A percentile compares a stretch with the other conserved stretches of the same genome.
Evolutionary conservation across 2,113 vertebrate species (phyloP).

Genomic region (Bos javanicus): DNA sequence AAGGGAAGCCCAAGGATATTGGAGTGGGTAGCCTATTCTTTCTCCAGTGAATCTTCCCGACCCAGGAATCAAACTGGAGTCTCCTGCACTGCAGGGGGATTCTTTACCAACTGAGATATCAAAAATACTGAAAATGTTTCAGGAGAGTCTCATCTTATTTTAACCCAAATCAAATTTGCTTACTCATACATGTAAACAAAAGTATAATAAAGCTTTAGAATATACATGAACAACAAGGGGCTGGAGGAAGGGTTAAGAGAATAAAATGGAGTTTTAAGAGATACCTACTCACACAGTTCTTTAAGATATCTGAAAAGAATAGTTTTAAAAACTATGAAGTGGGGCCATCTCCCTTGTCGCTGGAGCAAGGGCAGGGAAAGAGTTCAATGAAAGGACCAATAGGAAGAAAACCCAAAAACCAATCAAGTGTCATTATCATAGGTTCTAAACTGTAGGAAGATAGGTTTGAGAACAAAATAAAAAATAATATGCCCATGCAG

Average conservation of each 20-base stretch:
- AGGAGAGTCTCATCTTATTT: not conserved
- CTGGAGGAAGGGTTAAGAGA: not conserved
- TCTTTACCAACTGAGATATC: not conserved
- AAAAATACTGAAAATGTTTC: not conserved
- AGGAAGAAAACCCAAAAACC: not conserved
- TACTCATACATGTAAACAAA: not conserved
- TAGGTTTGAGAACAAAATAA: not conserved
- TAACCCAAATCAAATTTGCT: not conserved
- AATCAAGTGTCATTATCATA: not conserved
- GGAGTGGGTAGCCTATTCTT: not conserved
- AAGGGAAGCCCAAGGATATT: not conserved
- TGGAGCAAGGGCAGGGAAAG: not conserved
- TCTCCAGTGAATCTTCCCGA: not conserved
- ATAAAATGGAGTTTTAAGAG: not conserved
- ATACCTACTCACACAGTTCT: not conserved
- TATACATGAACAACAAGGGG: not conserved
- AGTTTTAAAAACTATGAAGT: not conserved
- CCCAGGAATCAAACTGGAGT: not conserved
- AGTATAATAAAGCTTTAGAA: not conserved
- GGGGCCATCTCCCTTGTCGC: not conserved
- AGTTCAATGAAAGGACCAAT: not conserved
- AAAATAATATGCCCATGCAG: not conserved
- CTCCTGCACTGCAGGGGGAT: not conserved
- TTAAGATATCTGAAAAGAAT: not conserved
- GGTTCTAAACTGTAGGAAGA: not conserved